Percentiles rank a stretch among this genome's conserved stretches.
Conservation (phyloP, 1,140 invertebrate species). For the Paraescarpia echinospica region DNA sequence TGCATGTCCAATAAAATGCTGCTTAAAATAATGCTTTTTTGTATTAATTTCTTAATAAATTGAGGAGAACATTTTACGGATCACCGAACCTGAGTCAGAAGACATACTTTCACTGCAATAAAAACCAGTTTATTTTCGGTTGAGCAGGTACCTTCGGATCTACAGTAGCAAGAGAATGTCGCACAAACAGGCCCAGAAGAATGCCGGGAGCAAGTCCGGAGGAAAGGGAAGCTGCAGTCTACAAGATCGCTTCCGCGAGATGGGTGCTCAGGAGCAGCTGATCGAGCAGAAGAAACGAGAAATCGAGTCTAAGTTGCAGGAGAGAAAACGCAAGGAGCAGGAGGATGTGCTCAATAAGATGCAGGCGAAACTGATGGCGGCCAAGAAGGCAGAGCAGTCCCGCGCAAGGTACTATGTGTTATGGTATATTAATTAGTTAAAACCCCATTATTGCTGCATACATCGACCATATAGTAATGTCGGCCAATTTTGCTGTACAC, state of each 20-base stretch:
- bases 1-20: too few species aligned
- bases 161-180: neutral
- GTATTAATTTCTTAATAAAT: too few species aligned
- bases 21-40: too few species aligned
- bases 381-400: neutral
- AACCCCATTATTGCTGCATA: too few species aligned
- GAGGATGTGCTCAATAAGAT: constrained; percentile 17
- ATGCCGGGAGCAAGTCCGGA: neutral
- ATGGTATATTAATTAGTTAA: too few species aligned
- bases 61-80: neutral
- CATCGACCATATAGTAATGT: too few species aligned
- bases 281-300: constrained; percentile 78
- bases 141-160: neutral
- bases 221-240: neutral
- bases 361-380: constrained; percentile 9
- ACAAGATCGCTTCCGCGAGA: constrained; percentile 57
- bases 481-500: too few species aligned
- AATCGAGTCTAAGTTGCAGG: constrained; percentile 69
- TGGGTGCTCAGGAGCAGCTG: constrained; percentile 78
- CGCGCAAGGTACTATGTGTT: neutral
- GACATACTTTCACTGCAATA: neutral
- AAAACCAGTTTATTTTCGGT: neutral
- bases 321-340: constrained; percentile 65
- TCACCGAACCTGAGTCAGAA: neutral
- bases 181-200: neutral